These are phyloP conservation scores for Microplitis deprimator DNA, from an alignment of 2,888 invertebrate species.

Conservation along the genomic window DNA sequence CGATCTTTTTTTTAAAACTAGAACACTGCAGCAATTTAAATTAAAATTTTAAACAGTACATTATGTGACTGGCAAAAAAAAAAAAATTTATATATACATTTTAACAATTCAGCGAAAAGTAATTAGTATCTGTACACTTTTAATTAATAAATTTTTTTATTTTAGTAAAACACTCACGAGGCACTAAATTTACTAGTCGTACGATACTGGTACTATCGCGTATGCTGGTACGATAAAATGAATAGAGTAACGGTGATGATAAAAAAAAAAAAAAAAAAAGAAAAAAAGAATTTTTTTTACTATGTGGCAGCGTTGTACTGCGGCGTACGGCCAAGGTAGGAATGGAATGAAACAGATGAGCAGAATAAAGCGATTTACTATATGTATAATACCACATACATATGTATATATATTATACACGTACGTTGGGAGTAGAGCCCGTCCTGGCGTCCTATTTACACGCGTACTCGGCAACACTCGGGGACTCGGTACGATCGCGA, in stretches of 20 bases:
- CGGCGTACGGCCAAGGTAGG: neutral
- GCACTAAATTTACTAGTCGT: neutral
- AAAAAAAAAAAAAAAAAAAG: too few species aligned
- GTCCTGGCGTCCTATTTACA: conserved; percentile 50
- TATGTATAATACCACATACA: neutral
- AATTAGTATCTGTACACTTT: too few species aligned
- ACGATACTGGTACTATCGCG: too few species aligned
- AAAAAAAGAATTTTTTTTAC: too few species aligned
- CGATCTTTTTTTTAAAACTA: conserved; percentile 56
- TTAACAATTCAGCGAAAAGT: too few species aligned
- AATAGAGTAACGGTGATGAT: too few species aligned
- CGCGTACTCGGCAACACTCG: conserved; percentile 64
- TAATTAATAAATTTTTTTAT: too few species aligned
- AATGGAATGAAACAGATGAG: neutral
- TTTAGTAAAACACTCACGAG: neutral
- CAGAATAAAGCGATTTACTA: neutral
- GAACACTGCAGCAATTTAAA: conserved; percentile 46
- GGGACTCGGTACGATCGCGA: conserved; percentile 58
- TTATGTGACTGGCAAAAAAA: too few species aligned
- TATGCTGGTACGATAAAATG: too few species aligned
- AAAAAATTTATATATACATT: too few species aligned
- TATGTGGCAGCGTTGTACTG: too few species aligned
- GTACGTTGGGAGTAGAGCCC: conserved; percentile 23
- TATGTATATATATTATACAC: conserved; percentile 12
- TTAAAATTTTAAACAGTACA: neutral